Evolutionary conservation across 2,797 vertebrate species (phyloP).

Genomic region (Steatocranus sp.): DNA sequence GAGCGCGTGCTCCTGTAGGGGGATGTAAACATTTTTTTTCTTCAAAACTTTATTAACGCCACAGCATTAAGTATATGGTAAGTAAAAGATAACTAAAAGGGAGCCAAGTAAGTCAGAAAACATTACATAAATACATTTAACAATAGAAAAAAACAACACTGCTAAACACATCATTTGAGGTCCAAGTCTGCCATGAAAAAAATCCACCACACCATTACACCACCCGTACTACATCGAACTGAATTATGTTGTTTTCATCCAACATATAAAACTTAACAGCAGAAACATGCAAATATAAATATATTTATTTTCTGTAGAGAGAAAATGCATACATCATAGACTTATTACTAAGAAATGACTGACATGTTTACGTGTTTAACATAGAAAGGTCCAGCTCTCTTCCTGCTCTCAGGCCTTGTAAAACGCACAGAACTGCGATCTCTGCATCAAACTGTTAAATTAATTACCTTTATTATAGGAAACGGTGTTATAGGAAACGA

Average conservation of each 20-base stretch:
- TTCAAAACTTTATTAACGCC: not conserved
- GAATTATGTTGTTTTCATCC: not conserved
- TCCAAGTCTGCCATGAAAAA: not conserved
- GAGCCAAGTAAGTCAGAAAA: not conserved
- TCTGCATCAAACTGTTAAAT: not conserved
- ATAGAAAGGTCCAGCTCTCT: not conserved
- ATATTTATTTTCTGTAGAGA: not conserved
- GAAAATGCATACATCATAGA: not conserved
- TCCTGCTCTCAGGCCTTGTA: not conserved
- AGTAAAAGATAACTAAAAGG: not conserved
- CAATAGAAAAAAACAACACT: not conserved
- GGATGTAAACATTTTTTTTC: slow-evolving; percentile 49
- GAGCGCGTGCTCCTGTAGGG: slow-evolving; percentile 41
- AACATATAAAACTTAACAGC: not conserved
- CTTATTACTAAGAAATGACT: not conserved
- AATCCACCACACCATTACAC: not conserved
- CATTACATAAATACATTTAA: not conserved
- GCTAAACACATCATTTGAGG: not conserved
- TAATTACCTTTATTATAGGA: not conserved
- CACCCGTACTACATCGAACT: fast-evolving
- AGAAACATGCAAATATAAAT: not conserved
- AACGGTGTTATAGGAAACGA: fast-evolving
- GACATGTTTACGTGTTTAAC: not conserved
- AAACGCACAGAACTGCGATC: fast-evolving
- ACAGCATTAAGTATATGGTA: not conserved